phyloP scores from a whole-genome alignment of 2,888 invertebrate genomes.

The Stictocephala bisonia region DNA sequence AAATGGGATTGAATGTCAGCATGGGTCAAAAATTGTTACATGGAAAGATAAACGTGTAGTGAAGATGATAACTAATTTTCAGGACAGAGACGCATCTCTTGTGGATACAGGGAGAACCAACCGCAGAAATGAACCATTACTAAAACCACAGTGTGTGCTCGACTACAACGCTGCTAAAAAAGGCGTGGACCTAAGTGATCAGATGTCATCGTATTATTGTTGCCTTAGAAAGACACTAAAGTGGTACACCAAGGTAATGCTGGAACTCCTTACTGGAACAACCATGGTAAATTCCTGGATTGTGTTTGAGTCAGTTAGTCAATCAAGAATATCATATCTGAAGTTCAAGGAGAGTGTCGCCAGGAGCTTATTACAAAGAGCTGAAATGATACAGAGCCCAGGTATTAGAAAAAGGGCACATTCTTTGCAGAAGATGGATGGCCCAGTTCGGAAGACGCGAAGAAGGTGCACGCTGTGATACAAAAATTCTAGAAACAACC shows the following conservation, averaged over 20 bases:
- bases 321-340: background rate
- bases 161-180: conserved; percentile 36
- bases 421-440: no score
- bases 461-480: no score
- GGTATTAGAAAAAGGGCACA: no score
- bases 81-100: background rate
- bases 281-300: conserved; percentile 17
- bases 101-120: conserved; percentile 5
- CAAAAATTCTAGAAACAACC: no score
- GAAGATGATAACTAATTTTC: background rate
- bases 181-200: conserved; percentile 39
- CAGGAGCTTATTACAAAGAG: background rate
- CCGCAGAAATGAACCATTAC: background rate
- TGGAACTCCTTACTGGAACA: background rate
- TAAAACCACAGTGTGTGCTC: conserved; percentile 29
- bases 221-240: conserved; percentile 16
- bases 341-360: background rate
- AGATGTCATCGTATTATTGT: conserved; percentile 32
- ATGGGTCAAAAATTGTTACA: background rate
- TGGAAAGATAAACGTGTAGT: no score
- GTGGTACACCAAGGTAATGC: conserved; percentile 43
- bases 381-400: no score
- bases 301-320: background rate
- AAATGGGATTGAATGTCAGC: background rate
- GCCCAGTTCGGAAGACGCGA: no score